Conservation (phyloP, 2,797 vertebrate genomes). For the Chloroceryle inda region DNA sequence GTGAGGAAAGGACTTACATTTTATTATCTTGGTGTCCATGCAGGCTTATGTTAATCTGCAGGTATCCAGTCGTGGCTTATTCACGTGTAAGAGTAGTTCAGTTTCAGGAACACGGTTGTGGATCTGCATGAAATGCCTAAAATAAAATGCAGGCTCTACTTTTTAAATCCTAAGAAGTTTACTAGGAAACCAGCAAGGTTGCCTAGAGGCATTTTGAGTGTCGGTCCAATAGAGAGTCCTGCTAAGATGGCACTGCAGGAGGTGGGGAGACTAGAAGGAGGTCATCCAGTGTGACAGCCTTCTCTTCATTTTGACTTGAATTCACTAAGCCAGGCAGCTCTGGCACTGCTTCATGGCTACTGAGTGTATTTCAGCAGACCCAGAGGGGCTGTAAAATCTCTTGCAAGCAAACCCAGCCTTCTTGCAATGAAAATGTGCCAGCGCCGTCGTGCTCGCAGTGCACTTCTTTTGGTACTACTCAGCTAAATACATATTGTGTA, state of each 20-base stretch:
- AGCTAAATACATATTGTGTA: not conserved
- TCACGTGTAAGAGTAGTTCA: not conserved
- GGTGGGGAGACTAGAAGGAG: not conserved
- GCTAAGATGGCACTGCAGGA: not conserved
- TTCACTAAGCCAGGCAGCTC: not conserved
- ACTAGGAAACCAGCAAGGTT: not conserved
- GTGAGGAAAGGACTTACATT: not conserved
- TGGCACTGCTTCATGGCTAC: not conserved
- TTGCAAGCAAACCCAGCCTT: slow-evolving; percentile 14
- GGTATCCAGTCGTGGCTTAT: not conserved
- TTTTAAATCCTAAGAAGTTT: not conserved
- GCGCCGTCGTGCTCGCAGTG: not conserved
- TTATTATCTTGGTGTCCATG: not conserved
- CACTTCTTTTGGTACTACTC: not conserved
- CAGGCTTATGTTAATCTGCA: not conserved
- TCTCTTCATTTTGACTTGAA: not conserved
- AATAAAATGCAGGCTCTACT: not conserved
- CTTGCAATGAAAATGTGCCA: not conserved
- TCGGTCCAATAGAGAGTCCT: not conserved
- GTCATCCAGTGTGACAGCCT: not conserved
- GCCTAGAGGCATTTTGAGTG: not conserved
- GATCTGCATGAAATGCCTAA: not conserved
- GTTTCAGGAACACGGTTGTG: not conserved
- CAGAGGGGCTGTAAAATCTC: not conserved
- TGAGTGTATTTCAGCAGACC: not conserved